Evolutionary conservation across 1,140 invertebrate species (phyloP), one percentile per base, ranked within the genome.

Genomic region (Alviniconcha marisindica): DNA sequence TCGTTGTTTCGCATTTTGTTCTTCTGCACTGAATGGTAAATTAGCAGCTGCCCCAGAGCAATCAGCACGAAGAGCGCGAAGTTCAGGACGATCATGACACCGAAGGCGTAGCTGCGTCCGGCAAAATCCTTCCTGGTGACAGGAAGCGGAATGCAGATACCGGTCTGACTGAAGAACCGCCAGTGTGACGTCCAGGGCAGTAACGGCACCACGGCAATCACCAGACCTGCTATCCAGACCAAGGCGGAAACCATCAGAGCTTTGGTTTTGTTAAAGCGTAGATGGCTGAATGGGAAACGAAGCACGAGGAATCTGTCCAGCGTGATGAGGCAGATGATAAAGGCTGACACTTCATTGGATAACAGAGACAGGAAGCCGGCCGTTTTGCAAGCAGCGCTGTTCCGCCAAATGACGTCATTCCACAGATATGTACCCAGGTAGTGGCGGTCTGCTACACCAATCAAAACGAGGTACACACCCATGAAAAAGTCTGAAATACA

Each of bases 401-500:
- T 15, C 31, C 42, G 42, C 74, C 74, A 77, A 18, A 5, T 15
- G 0, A 33, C 36, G 38, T 84, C 90, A 77, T 89, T 21, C 60
- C 84, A 85, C 15, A 86, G 77, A 63, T 77, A 91, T 10, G 40
- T 69, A 28, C 74, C 74, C 24, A 28, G 40, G 74, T 77, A 77
- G 21, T 21, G 24, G 15, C 28, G 31, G n/a, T 77, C 74, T 18
- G 74, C 74, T 28, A 77, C 44, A 3, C 74, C 74, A 77, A 77
- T 77, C 21, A 77, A 28, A 28, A 28, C 15, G 18, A 77, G 31
- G 44, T 77, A 77, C 5, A 77, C 40, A 5, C 91, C 90, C 89
- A 91, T 91, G 24, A 90, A 24, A 28, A 90, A 83, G 56, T 91
- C 90, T 28, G 90, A 86, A 28, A 88, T 31, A 33, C 86, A 82